Conservation (phyloP, 92 coral and sea anemone species). For the Ricordea florida region DNA sequence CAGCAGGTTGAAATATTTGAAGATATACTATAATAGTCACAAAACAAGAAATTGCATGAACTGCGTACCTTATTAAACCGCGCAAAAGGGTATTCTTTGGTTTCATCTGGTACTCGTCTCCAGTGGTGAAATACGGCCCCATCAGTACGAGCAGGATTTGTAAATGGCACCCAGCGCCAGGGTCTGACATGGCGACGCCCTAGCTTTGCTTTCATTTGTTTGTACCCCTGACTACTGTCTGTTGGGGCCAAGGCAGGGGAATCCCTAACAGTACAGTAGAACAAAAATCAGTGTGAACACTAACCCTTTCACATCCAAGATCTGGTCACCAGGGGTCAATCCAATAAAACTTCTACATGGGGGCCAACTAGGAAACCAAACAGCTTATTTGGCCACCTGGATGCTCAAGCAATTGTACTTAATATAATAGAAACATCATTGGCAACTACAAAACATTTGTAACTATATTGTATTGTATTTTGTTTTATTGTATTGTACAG, state of each 20-base stretch:
- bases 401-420: no score
- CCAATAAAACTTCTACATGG: no score
- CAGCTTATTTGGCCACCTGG: no score
- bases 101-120: conserved; percentile 93
- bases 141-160: conserved; percentile 94
- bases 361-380: no score
- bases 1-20: not conserved
- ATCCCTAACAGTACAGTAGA: conserved; percentile 58
- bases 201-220: conserved; percentile 96
- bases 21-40: not conserved
- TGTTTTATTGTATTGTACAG: no score
- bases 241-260: conserved; percentile 90
- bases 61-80: conserved; percentile 88
- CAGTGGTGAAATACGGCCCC: conserved; percentile 88
- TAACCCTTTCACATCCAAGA: no score
- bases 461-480: no score
- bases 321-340: no score
- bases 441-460: no score
- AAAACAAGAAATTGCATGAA: not conserved
- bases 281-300: not conserved
- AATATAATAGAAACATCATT: no score
- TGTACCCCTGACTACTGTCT: conserved; percentile 90
- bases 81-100: conserved; percentile 97
- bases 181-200: conserved; percentile 91
- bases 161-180: conserved; percentile 92